Conservation (phyloP, 2,113 vertebrate species). For the Hystrix brachyura region DNA sequence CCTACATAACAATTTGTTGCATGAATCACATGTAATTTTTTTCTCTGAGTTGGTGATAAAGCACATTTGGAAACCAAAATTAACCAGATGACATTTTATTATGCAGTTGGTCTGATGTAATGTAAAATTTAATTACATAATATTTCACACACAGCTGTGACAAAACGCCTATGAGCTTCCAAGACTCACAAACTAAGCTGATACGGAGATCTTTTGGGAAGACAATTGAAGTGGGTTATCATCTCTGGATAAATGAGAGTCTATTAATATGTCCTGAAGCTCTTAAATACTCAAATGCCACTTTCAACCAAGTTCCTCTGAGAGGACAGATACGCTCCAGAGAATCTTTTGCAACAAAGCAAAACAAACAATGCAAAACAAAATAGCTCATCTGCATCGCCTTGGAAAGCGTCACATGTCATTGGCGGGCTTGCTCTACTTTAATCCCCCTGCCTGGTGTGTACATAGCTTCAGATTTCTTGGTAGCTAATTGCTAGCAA, state of each 20-base stretch:
- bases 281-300: conserved; percentile 66
- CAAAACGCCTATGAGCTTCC: conserved; percentile 58
- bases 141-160: conserved; percentile 77
- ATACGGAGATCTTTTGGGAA: not conserved
- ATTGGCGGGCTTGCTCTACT: not conserved
- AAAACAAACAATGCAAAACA: conserved; percentile 35
- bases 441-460: conserved; percentile 58
- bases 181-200: not conserved
- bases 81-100: conserved; percentile 81
- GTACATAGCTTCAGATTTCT: conserved; percentile 68
- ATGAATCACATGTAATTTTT: conserved; percentile 77
- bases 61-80: conserved; percentile 83
- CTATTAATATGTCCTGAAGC: conserved; percentile 26
- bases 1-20: conserved; percentile 78
- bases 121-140: conserved; percentile 80
- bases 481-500: conserved; percentile 73
- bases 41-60: conserved; percentile 76
- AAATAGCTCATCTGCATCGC: conserved; percentile 8
- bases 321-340: conserved; percentile 56
- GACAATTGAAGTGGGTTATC: not conserved
- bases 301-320: conserved; percentile 60
- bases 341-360: conserved; percentile 42
- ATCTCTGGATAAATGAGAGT: conserved; percentile 10
- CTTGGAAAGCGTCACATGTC: not conserved
- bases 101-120: conserved; percentile 78